Conservation (phyloP, 2,888 invertebrate genomes). For the Agonopterix alstromeriana region DNA sequence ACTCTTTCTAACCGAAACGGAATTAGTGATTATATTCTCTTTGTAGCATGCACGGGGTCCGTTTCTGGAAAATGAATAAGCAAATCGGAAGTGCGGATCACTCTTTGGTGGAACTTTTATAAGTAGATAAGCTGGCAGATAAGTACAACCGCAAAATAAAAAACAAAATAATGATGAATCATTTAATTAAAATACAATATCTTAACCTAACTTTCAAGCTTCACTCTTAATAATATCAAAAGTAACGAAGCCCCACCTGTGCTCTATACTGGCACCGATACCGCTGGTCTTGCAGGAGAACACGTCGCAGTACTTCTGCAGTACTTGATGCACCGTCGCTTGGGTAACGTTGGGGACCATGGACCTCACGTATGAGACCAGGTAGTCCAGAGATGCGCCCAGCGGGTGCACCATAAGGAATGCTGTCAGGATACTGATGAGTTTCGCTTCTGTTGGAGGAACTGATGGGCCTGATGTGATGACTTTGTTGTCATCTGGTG, state of each 20-base stretch:
- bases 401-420: conserved; percentile 58
- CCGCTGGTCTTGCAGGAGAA: conserved; percentile 37
- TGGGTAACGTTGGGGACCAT: conserved; percentile 40
- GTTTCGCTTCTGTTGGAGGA: conserved; percentile 45
- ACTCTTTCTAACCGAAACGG: too few relatives aligned
- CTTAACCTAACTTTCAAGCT: not conserved
- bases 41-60: too few relatives aligned
- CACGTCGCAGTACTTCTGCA: conserved; percentile 44
- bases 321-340: conserved; percentile 28
- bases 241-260: conserved; percentile 43
- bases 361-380: conserved; percentile 48
- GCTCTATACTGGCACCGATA: conserved; percentile 41
- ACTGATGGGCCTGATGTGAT: conserved; percentile 18
- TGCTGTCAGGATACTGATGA: conserved; percentile 54
- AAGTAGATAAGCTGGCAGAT: too few relatives aligned
- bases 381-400: conserved; percentile 49
- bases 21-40: too few relatives aligned
- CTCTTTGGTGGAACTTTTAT: too few relatives aligned
- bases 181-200: not conserved
- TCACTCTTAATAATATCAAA: conserved; percentile 38
- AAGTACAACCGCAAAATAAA: too few relatives aligned
- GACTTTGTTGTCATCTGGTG: conserved; percentile 25
- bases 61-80: too few relatives aligned
- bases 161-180: conserved; percentile 14
- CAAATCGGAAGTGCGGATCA: too few relatives aligned